A percentile compares a stretch with the other conserved stretches of the same genome.
Conservation (phyloP, 1,140 invertebrate genomes). For the Drosophila sturtevanti region DNA sequence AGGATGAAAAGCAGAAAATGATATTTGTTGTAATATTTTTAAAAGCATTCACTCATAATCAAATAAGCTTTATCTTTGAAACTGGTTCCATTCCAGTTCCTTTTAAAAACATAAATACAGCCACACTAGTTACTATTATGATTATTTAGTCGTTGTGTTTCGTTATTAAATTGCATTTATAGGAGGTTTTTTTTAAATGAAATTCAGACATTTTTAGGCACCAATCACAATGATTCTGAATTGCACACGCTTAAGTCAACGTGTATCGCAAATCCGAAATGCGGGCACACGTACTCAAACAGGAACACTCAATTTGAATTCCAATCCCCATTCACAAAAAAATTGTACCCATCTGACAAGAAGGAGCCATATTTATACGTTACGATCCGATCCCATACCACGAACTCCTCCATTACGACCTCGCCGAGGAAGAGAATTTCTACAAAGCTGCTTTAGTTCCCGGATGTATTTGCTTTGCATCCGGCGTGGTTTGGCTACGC, state of each 20-base stretch:
- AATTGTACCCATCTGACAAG: slow-evolving; percentile 15
- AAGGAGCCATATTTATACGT: background rate
- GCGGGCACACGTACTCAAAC: slow-evolving; percentile 8
- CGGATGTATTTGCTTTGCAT: slow-evolving; percentile 25
- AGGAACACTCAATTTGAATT: background rate
- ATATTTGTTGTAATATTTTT: too few relatives aligned
- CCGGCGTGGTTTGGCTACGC: slow-evolving; percentile 26
- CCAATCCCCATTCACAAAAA: slow-evolving; percentile 15
- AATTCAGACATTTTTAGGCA: slow-evolving; percentile 16
- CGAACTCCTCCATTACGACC: background rate
- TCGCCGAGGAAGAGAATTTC: background rate
- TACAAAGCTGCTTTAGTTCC: slow-evolving; percentile 2
- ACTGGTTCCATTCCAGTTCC: background rate
- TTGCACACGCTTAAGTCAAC: slow-evolving; percentile 54
- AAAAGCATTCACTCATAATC: too few relatives aligned
- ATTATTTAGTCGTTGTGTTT: background rate
- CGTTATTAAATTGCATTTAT: background rate
- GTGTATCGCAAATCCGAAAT: slow-evolving; percentile 42
- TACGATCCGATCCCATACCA: background rate
- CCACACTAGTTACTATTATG: background rate
- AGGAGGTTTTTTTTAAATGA: slow-evolving; percentile 29
- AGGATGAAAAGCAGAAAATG: too few relatives aligned
- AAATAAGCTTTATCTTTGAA: background rate
- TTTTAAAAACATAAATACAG: background rate
- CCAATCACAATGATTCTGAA: slow-evolving; percentile 60